Evolutionary conservation across 2,113 vertebrate genomes (phyloP), one percentile per base, ranked within the genome.

Genomic region (Ammodramus savannarum): DNA sequence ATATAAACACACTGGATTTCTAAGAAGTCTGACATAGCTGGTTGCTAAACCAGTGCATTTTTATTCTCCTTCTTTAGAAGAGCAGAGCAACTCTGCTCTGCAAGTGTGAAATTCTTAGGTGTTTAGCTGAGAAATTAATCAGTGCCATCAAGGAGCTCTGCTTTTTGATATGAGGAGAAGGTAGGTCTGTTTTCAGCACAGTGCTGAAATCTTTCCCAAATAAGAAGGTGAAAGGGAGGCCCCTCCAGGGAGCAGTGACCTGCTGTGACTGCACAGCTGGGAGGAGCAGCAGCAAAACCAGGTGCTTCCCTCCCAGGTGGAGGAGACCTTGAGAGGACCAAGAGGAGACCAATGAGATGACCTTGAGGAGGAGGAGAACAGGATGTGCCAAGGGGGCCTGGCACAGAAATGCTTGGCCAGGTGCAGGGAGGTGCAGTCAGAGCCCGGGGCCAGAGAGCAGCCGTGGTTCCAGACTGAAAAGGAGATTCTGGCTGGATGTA

Each of bases 401-500:
- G 75, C 31, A 44, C 80, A 52, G 58, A 55, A 85, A 10, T 1
- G 5, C 38, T 27, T 36, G 68, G 41, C 46, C 72, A 29, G 48
- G 51, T 29, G 79, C 48, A 22, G 73, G 55, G 73, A 61, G n/a
- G 14, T 11, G 26, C 27, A 7, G 41, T 8, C n/a, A 7, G 3
- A 34, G 51, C 36, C 29, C 1, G 0, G 0, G 11, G 41, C 27
- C 0, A 0, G 26, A 26, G n/a, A 34, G 66, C 54, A 74, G 55
- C 75, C 22, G 0, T 4, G 10, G 13, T 1, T 25, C 4, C 43
- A 31, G 10, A 29, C 20, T 22, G 71, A 6, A 27, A 27, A 1
- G 29, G 2, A 39, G 17, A 29, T 26, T 55, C 32, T 65, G 80
- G 4, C 13, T 44, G 19, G 9, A 13, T 51, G 9, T 8, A 13